Conservation (phyloP, 2,888 invertebrate genomes). For the Hemistola chrysoprasaria region DNA sequence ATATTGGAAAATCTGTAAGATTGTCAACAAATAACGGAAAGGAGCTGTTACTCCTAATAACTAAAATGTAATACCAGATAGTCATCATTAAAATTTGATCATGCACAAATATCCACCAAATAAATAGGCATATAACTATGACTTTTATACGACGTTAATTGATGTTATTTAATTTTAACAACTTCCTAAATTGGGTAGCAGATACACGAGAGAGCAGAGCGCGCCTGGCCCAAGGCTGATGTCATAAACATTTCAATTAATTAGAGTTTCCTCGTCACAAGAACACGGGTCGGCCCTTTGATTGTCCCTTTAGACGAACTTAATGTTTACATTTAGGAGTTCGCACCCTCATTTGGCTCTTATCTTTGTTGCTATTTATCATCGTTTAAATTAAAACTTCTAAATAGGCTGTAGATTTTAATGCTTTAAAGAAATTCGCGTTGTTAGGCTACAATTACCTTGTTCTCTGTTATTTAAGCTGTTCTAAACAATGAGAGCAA, state of each 20-base stretch:
- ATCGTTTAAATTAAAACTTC: slow-evolving; percentile 42
- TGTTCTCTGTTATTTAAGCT: slow-evolving; percentile 40
- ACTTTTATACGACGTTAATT: slow-evolving; percentile 17
- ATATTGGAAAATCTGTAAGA: no score
- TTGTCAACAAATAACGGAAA: no score
- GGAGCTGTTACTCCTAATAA: no score
- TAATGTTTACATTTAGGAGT: slow-evolving; percentile 55
- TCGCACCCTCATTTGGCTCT: slow-evolving; percentile 44
- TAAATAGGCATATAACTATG: slow-evolving; percentile 2
- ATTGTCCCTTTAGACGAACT: slow-evolving; percentile 55
- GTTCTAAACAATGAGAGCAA: slow-evolving; percentile 36
- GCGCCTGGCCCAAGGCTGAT: slow-evolving; percentile 36
- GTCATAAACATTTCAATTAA: slow-evolving; percentile 64
- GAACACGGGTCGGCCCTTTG: slow-evolving; percentile 44
- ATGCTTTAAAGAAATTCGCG: slow-evolving; percentile 27
- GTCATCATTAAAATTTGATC: no score
- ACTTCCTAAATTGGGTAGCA: slow-evolving; percentile 31
- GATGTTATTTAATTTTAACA: slow-evolving; percentile 16
- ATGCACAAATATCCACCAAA: no score
- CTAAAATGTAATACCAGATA: no score
- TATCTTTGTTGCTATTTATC: slow-evolving; percentile 36
- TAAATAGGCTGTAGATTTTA: slow-evolving; percentile 36
- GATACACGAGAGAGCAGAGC: slow-evolving; percentile 25
- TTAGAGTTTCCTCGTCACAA: slow-evolving; percentile 48
- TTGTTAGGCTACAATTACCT: slow-evolving; percentile 34